Evolutionary conservation across 2,888 invertebrate genomes (phyloP), one percentile per base, ranked within the genome.

Genomic region (Encarsia formosa): DNA sequence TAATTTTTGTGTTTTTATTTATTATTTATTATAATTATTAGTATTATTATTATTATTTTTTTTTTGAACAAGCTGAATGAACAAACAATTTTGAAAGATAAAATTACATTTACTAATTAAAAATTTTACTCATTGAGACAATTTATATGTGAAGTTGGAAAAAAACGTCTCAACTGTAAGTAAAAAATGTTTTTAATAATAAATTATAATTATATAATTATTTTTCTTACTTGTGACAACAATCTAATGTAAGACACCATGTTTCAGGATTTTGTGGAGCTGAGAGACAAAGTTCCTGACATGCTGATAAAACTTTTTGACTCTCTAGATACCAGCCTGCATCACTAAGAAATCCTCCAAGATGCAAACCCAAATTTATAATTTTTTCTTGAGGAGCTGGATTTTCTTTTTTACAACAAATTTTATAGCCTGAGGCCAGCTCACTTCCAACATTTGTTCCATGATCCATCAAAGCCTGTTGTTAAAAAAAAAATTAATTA

Each of bases 271-370:
- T 79, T 61, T 78, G 76, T 18, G 78, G 77, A 60, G 79, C 77
- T 8, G 71, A 68, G 54, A 77, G 75, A 69, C 88, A 85, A 46
- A 89, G 73, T 58, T 80, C 76, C 56, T 86, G 82, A 63, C 88
- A 88, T 9, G 81, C 77, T 34, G 81, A 72, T 59, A 92, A 76
- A 47, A 93, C 83, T 38, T 80, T 77, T 66, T 88, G 85, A 57
- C 89, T 87, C 67, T 89, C 87, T 58, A 79, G 78, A 70, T 87
- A 87, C 89, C 91, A 92, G 0, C 93, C 93, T 1, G 90, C 89
- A 69, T 94, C 94, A 68, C 86, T 87, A 4, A 94, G 81, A 76
- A 95, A 95, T 56, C 82, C 81, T 52, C 88, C 89, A 3, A 74
- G 63, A 52, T 63, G 63, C 9, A 74, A 52, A 23, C 73, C 73